A percentile compares a stretch with the other conserved stretches of the same genome.
Conservation (phyloP, 2,113 vertebrate genomes). For the Heteronetta atricapilla region DNA sequence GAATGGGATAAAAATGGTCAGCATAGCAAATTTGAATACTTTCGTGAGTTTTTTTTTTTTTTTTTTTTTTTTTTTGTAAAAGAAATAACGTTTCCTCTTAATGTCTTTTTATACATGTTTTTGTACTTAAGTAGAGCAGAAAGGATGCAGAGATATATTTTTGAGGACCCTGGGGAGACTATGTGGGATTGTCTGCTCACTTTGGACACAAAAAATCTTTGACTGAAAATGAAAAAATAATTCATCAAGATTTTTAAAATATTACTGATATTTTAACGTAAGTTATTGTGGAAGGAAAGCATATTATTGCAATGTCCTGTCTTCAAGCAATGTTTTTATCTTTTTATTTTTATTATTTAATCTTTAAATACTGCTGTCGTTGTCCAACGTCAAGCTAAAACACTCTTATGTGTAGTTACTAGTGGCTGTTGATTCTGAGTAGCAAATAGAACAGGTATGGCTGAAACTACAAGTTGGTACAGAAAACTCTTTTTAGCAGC, state of each 20-base stretch:
- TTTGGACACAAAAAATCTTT: background rate
- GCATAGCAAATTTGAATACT: background rate
- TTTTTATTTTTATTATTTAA: background rate
- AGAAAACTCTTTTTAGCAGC: background rate
- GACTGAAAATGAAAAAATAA: background rate
- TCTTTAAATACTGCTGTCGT: background rate
- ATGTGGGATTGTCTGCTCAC: background rate
- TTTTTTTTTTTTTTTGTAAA: background rate
- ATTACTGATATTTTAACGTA: background rate
- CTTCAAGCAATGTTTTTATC: background rate
- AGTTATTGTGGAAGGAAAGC: background rate
- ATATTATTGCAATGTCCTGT: background rate
- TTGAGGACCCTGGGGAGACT: background rate
- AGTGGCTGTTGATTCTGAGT: background rate
- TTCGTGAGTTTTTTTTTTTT: background rate
- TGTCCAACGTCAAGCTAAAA: background rate
- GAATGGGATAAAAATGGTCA: background rate
- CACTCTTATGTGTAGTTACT: background rate
- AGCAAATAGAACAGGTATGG: background rate
- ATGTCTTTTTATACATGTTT: background rate
- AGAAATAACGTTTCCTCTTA: background rate
- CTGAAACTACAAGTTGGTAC: background rate
- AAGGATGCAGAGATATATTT: background rate
- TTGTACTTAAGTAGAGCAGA: background rate
- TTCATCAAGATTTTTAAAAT: background rate